Percentiles rank a stretch among this genome's conserved stretches.
These are phyloP conservation scores for Spondyliosoma cantharus DNA, from an alignment of 2,797 vertebrate species.

Conservation along the genomic window DNA sequence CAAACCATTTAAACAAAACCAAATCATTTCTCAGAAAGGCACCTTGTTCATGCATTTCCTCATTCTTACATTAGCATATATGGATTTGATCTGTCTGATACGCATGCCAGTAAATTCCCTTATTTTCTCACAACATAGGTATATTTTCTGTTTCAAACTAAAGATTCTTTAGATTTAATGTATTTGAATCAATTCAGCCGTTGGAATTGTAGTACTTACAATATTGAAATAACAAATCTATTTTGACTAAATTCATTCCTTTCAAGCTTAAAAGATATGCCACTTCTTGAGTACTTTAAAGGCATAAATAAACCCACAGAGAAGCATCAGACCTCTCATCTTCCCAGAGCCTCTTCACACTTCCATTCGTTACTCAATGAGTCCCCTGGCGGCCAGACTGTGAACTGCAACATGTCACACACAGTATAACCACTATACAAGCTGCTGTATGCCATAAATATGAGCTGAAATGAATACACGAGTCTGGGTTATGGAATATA, in stretches of 20 bases:
- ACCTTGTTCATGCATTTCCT: not conserved
- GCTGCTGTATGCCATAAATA: constrained; percentile 18
- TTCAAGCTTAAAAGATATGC: not conserved
- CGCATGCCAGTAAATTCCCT: too few species aligned
- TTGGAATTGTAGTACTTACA: not conserved
- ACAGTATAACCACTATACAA: not conserved
- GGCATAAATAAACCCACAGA: constrained; percentile 3
- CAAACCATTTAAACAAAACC: not conserved
- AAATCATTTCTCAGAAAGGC: not conserved
- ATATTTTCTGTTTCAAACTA: not conserved
- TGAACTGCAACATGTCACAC: constrained; percentile 44
- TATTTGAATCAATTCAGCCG: not conserved
- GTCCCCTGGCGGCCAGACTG: constrained; percentile 74
- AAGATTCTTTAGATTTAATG: not conserved
- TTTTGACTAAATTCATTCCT: not conserved
- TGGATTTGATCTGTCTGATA: not conserved
- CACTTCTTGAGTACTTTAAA: not conserved
- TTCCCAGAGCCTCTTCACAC: not conserved
- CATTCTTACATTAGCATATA: not conserved
- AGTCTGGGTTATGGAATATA: constrained; percentile 17
- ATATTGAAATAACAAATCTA: not conserved
- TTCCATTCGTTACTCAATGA: constrained; percentile 55
- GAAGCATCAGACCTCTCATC: not conserved
- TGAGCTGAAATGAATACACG: constrained; percentile 17
- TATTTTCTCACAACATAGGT: not conserved